phyloP scores from a whole-genome alignment of 2,888 invertebrate species.

The Desoria tigrina region DNA sequence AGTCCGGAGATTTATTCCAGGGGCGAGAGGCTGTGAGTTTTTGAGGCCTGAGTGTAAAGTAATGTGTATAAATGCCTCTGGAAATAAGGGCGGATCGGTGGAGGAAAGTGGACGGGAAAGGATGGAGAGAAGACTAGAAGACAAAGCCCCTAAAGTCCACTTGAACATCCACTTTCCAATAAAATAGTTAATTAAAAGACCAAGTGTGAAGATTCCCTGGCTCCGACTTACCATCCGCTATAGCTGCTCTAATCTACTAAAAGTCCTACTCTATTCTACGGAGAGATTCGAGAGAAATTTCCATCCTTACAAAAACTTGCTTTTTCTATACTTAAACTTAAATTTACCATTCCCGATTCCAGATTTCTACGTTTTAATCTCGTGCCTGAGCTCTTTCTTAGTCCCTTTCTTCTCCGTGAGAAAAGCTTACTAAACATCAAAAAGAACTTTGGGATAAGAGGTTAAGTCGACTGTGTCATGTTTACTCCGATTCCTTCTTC shows the following conservation, averaged over 20 bases:
- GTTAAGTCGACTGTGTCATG: no score
- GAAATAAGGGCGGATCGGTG: background rate
- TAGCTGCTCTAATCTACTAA: conserved; percentile 15
- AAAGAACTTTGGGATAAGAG: background rate
- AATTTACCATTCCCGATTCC: conserved; percentile 16
- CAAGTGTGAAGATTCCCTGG: conserved; percentile 38
- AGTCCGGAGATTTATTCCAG: no score
- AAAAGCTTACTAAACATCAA: background rate
- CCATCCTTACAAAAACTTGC: conserved; percentile 30
- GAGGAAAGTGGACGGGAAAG: background rate
- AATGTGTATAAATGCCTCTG: no score
- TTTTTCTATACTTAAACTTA: conserved; percentile 23
- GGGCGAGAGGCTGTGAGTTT: no score
- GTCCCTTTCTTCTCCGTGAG: background rate
- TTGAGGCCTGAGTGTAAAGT: no score
- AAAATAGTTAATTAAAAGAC: conserved; percentile 47
- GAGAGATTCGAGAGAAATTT: conserved; percentile 21
- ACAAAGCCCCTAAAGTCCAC: conserved; percentile 38
- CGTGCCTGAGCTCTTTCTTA: background rate
- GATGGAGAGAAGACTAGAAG: conserved; percentile 18
- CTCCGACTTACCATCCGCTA: conserved; percentile 15
- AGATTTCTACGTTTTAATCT: conserved; percentile 10
- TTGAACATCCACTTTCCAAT: conserved; percentile 40
- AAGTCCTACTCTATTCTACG: no score
- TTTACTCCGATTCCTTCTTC: no score